phyloP scores from a whole-genome alignment of 2,797 vertebrate genomes.

The Dromococcyx pavoninus region DNA sequence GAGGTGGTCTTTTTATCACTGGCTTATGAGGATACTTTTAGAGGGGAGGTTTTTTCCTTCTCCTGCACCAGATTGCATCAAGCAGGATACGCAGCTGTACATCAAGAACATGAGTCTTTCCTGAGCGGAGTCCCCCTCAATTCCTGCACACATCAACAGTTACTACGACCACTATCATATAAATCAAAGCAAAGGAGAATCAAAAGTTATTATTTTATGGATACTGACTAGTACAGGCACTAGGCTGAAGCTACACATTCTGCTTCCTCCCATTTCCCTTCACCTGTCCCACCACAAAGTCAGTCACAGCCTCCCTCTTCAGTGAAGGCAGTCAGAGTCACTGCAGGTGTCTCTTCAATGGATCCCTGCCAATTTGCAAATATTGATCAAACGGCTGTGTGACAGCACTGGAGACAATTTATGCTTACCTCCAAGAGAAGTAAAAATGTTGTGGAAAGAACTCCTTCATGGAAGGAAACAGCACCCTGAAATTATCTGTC shows the following conservation, averaged over 20 bases:
- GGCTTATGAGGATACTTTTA: background rate
- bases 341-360: conserved; percentile 20
- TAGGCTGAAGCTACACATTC: background rate
- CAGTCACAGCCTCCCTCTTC: background rate
- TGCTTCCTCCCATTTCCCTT: background rate
- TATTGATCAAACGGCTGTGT: conserved; percentile 38
- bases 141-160: background rate
- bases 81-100: background rate
- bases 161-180: background rate
- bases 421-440: conserved; percentile 27
- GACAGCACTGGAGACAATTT: conserved; percentile 23
- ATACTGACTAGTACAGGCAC: background rate
- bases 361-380: conserved; percentile 34
- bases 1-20: conserved; percentile 3
- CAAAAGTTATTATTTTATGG: background rate
- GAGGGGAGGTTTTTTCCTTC: background rate
- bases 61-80: conserved; percentile 56
- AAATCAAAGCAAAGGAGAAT: background rate
- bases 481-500: conserved; percentile 1
- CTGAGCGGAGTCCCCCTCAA: background rate
- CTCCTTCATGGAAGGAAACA: background rate
- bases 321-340: background rate
- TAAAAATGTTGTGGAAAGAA: conserved; percentile 22
- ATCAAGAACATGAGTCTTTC: background rate
- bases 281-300: background rate